These are phyloP conservation scores for Linnaemya tessellans DNA, from an alignment of 2,888 invertebrate genomes.

Conservation along the genomic window DNA sequence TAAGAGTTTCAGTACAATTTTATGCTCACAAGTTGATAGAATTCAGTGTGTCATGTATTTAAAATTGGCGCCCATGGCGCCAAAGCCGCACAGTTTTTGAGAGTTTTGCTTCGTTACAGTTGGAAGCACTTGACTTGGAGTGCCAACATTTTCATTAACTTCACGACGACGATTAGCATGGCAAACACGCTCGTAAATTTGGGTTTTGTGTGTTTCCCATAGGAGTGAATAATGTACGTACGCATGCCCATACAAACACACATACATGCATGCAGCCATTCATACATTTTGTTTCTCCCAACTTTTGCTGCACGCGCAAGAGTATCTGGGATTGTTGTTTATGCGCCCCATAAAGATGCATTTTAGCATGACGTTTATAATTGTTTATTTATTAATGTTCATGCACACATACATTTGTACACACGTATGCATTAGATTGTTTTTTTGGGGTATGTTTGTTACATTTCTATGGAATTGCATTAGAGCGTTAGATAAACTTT, in stretches of 20 bases:
- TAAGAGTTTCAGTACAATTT: constrained; percentile 9
- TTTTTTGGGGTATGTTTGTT: constrained; percentile 15
- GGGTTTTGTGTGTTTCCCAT: neutral
- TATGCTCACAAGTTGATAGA: constrained; percentile 27
- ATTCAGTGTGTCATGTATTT: constrained; percentile 60
- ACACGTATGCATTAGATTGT: constrained; percentile 37
- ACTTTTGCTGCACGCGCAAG: constrained; percentile 16
- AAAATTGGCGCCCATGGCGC: constrained; percentile 71
- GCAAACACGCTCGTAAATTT: constrained; percentile 52
- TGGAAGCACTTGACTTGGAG: constrained; percentile 81
- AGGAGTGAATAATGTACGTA: neutral
- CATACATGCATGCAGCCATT: constrained; percentile 18
- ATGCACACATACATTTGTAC: neutral
- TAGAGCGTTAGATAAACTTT: constrained; percentile 75
- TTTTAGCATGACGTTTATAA: constrained; percentile 81
- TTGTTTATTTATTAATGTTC: constrained; percentile 73
- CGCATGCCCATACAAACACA: constrained; percentile 27
- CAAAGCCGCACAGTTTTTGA: constrained; percentile 70
- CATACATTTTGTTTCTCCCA: constrained; percentile 14
- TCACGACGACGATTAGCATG: constrained; percentile 72
- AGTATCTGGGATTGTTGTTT: constrained; percentile 8
- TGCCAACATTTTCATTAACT: constrained; percentile 82
- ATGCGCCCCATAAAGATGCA: constrained; percentile 70
- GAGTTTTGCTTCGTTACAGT: constrained; percentile 76
- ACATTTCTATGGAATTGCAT: constrained; percentile 78